Conservation (phyloP, 2,888 invertebrate genomes). For the Antheraea assamensis region DNA sequence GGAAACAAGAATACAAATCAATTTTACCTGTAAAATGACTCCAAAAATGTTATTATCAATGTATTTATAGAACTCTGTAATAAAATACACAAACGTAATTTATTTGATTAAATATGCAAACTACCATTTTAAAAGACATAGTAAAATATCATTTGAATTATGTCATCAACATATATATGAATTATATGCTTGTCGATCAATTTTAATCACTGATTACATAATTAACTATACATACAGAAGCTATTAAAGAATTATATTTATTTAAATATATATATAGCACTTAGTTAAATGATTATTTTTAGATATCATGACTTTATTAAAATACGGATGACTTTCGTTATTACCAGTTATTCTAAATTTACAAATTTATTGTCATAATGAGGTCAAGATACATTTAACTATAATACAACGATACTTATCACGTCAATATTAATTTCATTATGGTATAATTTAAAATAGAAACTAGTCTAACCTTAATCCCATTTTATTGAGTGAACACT, state of each 20-base stretch:
- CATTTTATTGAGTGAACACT: background rate
- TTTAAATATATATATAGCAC: background rate
- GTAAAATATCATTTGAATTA: background rate
- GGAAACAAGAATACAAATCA: too few species aligned
- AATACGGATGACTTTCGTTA: too few species aligned
- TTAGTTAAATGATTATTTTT: too few species aligned
- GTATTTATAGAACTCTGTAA: background rate
- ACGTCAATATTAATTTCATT: too few species aligned
- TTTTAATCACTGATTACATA: background rate
- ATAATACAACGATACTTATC: background rate
- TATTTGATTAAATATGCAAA: background rate
- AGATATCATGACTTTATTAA: too few species aligned
- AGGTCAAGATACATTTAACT: background rate
- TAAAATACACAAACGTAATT: background rate
- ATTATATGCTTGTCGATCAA: slow-evolving; percentile 5
- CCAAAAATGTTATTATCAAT: background rate
- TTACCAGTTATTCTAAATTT: too few species aligned
- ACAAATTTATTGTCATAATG: background rate
- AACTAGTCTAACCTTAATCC: background rate
- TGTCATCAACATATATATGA: background rate
- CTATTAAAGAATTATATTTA: background rate
- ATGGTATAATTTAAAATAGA: background rate
- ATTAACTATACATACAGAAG: background rate
- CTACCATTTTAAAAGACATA: background rate
- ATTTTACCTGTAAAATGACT: background rate